Evolutionary conservation across 1,140 invertebrate genomes (phyloP).

Genomic region (Marisa cornuarietis): DNA sequence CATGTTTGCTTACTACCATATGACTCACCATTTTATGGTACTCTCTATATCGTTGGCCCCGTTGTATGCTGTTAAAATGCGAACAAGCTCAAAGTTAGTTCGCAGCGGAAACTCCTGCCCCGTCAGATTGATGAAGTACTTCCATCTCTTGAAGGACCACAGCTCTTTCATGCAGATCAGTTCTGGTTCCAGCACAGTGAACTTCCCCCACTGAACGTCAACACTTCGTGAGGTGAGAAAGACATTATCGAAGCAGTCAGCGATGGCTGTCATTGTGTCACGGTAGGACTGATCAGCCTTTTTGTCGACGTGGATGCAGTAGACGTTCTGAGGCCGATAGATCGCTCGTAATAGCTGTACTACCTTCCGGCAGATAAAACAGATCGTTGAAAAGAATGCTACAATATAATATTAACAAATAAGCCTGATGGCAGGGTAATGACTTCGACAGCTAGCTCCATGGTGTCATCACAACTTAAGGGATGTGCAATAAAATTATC

Average conservation of each 20-base stretch:
- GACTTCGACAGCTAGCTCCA: too few species aligned
- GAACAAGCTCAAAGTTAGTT: conserved; percentile 50
- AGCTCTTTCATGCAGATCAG: conserved; percentile 44
- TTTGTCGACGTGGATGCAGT: conserved; percentile 58
- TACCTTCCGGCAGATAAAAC: not conserved
- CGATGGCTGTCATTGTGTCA: conserved; percentile 39
- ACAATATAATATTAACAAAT: too few species aligned
- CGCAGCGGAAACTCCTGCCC: conserved; percentile 56
- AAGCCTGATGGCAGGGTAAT: too few species aligned
- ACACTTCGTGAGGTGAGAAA: conserved; percentile 38
- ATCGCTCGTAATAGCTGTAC: conserved; percentile 43
- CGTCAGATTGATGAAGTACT: conserved; percentile 55
- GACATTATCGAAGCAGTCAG: conserved; percentile 56
- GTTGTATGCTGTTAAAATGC: conserved; percentile 43
- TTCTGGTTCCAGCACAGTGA: conserved; percentile 43
- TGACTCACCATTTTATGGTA: conserved; percentile 24
- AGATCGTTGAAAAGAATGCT: not conserved
- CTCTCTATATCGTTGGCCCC: conserved; percentile 46
- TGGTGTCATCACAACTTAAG: too few species aligned
- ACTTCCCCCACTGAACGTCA: conserved; percentile 41
- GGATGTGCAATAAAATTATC: too few species aligned
- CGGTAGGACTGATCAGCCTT: conserved; percentile 33
- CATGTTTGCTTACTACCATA: not conserved
- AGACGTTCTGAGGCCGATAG: conserved; percentile 57
- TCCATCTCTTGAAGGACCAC: conserved; percentile 41